Evolutionary conservation across 2,797 vertebrate genomes (phyloP), one percentile per base, ranked within the genome.

Genomic region (Sibirionetta formosa): DNA sequence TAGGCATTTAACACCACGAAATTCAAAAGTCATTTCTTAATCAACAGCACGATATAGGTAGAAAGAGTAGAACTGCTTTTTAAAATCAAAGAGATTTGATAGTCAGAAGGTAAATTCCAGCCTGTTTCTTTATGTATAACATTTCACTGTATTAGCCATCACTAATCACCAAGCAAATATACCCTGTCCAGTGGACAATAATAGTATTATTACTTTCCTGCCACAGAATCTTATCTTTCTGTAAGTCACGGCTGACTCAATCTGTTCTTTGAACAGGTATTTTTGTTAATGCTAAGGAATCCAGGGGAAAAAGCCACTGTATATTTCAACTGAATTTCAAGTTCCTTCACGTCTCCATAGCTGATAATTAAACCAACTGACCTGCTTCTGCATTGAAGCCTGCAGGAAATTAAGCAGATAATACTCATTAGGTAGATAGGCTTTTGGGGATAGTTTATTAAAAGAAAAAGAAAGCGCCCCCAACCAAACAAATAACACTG

Each of bases 321-420:
- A 85, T 93, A 90, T 94, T 96, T 88, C 92, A 91, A 51, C 18
- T 87, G 92, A 94, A 95, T 95, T 96, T 95, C 94, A 58, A 94
- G 95, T 90, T 96, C 78, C 68, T 96, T 92, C 95, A 85, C 1
- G 7, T 96, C 90, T 94, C 91, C 94, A 85, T 96, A 92, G 95
- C 79, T 94, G 95, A 94, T 95, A 96, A 97, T 97, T 96, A 96
- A 95, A 95, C 87, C 92, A 88, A 95, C 93, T 97, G 94, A 96
- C 96, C 96, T 95, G 96, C 88, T 96, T 96, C 96, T 95, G 96
- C 93, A 85, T 87, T 0, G 68, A 90, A 96, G 94, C 94, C 94
- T 95, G 94, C 95, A 94, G 96, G 96, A 97, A 96, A 96, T 97
- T 95, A 97, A 71, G 94, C 94, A 96, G 95, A 95, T 94, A 95